Conservation (phyloP, 2,888 invertebrate genomes). For the Drosophila demipolita region DNA sequence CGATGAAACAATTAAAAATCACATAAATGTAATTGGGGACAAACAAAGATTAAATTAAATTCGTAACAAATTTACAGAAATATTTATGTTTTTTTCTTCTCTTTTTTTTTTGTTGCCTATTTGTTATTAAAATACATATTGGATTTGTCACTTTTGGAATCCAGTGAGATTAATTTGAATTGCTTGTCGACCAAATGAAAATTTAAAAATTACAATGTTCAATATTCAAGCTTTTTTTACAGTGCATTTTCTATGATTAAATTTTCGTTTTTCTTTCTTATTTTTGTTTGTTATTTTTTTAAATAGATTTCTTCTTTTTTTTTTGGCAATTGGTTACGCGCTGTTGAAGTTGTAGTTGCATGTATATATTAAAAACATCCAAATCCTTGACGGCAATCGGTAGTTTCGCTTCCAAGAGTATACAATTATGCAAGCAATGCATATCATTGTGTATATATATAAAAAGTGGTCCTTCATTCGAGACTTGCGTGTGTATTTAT, state of each 20-base stretch:
- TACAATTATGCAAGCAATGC: constrained; percentile 51
- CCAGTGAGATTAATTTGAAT: constrained; percentile 51
- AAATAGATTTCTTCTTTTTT: constrained; percentile 13
- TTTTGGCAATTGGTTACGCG: constrained; percentile 79
- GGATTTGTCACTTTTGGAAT: constrained; percentile 43
- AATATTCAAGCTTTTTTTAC: constrained; percentile 53
- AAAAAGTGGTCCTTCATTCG: constrained; percentile 80
- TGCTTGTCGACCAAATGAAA: constrained; percentile 33
- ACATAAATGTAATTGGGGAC: constrained; percentile 48
- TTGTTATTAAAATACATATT: constrained; percentile 28
- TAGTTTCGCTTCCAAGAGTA: constrained; percentile 65
- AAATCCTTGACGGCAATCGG: constrained; percentile 74
- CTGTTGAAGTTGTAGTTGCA: constrained; percentile 40
- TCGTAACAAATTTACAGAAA: constrained; percentile 66
- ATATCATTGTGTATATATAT: constrained; percentile 53
- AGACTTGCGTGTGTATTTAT: constrained; percentile 65
- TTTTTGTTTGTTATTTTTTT: constrained; percentile 15
- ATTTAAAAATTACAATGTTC: constrained; percentile 40
- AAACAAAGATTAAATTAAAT: constrained; percentile 65
- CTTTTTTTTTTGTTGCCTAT: constrained; percentile 9
- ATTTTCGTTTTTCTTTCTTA: constrained; percentile 26
- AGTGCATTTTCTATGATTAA: constrained; percentile 45
- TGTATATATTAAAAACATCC: constrained; percentile 65
- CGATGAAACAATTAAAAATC: constrained; percentile 56
- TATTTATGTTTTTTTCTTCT: not conserved